Base-by-base conservation (phyloP, 2,797 vertebrate species). In the Etheostoma perlongum region DNA sequence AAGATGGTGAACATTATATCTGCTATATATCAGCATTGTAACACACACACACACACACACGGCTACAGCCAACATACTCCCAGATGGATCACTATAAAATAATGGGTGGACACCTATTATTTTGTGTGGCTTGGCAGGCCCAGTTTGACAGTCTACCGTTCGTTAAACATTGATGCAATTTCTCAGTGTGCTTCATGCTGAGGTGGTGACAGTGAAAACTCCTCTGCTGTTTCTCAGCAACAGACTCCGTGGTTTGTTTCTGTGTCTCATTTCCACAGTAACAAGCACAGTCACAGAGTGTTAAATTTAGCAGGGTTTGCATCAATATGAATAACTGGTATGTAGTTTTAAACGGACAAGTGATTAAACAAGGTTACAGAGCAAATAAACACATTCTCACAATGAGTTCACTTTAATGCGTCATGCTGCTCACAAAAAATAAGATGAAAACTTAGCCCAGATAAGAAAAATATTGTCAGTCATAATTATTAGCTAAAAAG, bases 201-300 rank as follows among this genome's bases (percentile, higher is more conserved):
- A 81, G 76, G 44, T 42, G 40, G 72, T 64, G 78, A 85, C 79
- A 78, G 78, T 54, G 30, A 85, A 87, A 84, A 85, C 85, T 85
- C 78, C 58, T 72, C 79, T 79, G 76, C 88, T 85, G 90, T 91
- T 88, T 74, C 92, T 92, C 89, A 73, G 93, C 91, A 92, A 93
- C 92, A 85, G 79, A 74, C 76, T 76, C 36, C 1, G 62, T 25
- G 78, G 57, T 88, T 89, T 79, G 74, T 76, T 80, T 78, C 79
- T 73, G 59, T 65, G 77, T 79, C 81, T 89, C 79, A 87, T 78
- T 86, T 71, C 86, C 89, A 85, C 70, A 3, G 89, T 66, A 91
- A 90, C 85, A 61, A 81, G 69, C 74, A 46, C 21, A 0, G 23
- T 49, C 74, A 46, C 21, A 0, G 27, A 49, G 48, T 44, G 67